Conservation (phyloP, 2,113 vertebrate genomes). For the Seriola quinqueradiata region DNA sequence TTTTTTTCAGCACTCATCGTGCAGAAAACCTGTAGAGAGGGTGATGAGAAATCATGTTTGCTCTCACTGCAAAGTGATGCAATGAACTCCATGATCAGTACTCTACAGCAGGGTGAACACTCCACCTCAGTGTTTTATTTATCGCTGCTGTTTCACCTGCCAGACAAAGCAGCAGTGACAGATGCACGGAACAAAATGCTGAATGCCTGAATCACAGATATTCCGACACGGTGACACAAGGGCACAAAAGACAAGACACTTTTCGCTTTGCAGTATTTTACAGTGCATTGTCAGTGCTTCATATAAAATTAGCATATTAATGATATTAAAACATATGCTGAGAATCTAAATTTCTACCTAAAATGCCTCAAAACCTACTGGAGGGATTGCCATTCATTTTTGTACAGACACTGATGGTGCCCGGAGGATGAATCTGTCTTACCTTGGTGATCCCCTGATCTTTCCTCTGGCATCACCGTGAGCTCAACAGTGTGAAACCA, state of each 20-base stretch:
- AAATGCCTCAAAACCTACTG: neutral
- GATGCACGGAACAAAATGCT: conserved; percentile 56
- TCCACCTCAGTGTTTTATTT: conserved; percentile 67
- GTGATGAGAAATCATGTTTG: conserved; percentile 62
- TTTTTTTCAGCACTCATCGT: conserved; percentile 23
- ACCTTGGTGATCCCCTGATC: neutral
- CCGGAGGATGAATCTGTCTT: neutral
- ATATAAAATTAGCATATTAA: neutral
- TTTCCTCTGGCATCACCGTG: neutral
- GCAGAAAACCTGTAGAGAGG: conserved; percentile 25
- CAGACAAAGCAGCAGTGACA: conserved; percentile 64
- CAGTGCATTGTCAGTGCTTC: conserved; percentile 26
- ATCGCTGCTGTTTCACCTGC: conserved; percentile 56
- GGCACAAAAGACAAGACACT: conserved; percentile 40
- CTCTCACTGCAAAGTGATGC: conserved; percentile 62
- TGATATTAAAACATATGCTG: neutral
- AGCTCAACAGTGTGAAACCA: conserved; percentile 1
- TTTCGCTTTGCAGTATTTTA: conserved; percentile 14
- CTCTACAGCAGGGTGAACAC: conserved; percentile 56
- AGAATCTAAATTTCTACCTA: neutral
- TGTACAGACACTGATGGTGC: neutral
- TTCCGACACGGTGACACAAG: conserved; percentile 46
- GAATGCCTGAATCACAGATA: conserved; percentile 55
- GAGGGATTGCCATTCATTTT: neutral
- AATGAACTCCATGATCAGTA: conserved; percentile 61